Percentiles rank a stretch among this genome's conserved stretches.
Evolutionary conservation across 2,797 vertebrate species (phyloP).

Genomic region (Graptemys geographica): DNA sequence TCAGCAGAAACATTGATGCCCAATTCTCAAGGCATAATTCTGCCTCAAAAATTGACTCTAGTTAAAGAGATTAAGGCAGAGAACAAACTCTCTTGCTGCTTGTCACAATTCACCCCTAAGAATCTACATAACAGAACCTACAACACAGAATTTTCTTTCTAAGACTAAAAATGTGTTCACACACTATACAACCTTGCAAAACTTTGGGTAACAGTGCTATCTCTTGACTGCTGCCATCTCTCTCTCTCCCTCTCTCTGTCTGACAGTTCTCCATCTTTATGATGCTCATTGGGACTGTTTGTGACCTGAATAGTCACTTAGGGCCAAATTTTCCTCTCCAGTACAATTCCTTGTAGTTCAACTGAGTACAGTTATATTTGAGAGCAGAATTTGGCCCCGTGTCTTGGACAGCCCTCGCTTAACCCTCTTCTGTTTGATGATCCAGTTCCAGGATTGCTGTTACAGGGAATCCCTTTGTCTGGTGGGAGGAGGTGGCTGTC

Average conservation of each 20-base stretch:
- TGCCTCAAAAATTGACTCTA: conserved; percentile 22
- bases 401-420: not conserved
- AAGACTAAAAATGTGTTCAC: not conserved
- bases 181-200: not conserved
- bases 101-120: not conserved
- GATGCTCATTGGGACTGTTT: not conserved
- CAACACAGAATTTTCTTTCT: not conserved
- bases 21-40: not conserved
- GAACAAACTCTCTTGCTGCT: not conserved
- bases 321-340: not conserved
- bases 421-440: not conserved
- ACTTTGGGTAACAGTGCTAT: not conserved
- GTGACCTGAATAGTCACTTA: not conserved
- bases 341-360: not conserved
- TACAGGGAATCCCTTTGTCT: not conserved
- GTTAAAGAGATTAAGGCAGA: not conserved
- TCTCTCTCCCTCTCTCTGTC: not conserved
- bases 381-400: not conserved
- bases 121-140: not conserved
- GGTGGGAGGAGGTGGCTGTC: not conserved
- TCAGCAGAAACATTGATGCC: not conserved
- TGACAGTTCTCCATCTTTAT: not conserved
- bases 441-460: not conserved
- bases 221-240: not conserved
- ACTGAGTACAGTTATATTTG: not conserved